phyloP scores from a whole-genome alignment of 1,140 invertebrate genomes.

The Nautilus pompilius region DNA sequence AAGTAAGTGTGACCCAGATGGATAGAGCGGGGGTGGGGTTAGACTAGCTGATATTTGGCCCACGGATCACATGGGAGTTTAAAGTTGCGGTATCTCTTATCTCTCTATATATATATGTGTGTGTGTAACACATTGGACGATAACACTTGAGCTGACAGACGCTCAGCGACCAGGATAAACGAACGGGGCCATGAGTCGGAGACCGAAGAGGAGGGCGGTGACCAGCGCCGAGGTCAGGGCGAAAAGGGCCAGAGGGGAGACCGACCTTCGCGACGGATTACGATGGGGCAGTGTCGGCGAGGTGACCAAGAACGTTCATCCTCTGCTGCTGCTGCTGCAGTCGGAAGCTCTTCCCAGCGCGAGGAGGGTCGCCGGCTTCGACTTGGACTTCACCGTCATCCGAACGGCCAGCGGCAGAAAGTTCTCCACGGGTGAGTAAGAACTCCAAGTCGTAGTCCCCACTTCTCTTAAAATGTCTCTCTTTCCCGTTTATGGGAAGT shows the following conservation, averaged over 20 bases:
- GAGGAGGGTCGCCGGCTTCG: slow-evolving; percentile 38
- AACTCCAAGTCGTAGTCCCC: not conserved
- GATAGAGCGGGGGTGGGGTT: no score
- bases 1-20: no score
- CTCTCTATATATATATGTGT: no score
- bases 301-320: slow-evolving; percentile 22
- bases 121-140: no score
- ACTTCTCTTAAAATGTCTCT: no score
- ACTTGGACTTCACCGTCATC: slow-evolving; percentile 51
- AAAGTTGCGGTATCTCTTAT: no score
- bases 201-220: slow-evolving; percentile 31
- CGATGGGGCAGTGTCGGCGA: slow-evolving; percentile 29
- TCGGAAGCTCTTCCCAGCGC: slow-evolving; percentile 28
- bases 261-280: slow-evolving; percentile 25
- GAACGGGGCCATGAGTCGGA: slow-evolving; percentile 6
- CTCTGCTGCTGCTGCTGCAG: slow-evolving; percentile 22
- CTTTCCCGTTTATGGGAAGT: no score
- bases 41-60: no score
- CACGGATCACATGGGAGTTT: no score
- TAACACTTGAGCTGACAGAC: no score
- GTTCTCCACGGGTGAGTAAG: slow-evolving; percentile 42
- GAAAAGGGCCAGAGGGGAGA: slow-evolving; percentile 34
- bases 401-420: slow-evolving; percentile 44
- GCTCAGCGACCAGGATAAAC: slow-evolving; percentile 8
- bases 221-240: slow-evolving; percentile 18